A percentile compares a stretch with the other conserved stretches of the same genome.
These are phyloP conservation scores for Ladona fulva DNA, from an alignment of 1,140 invertebrate genomes.

Conservation along the genomic window DNA sequence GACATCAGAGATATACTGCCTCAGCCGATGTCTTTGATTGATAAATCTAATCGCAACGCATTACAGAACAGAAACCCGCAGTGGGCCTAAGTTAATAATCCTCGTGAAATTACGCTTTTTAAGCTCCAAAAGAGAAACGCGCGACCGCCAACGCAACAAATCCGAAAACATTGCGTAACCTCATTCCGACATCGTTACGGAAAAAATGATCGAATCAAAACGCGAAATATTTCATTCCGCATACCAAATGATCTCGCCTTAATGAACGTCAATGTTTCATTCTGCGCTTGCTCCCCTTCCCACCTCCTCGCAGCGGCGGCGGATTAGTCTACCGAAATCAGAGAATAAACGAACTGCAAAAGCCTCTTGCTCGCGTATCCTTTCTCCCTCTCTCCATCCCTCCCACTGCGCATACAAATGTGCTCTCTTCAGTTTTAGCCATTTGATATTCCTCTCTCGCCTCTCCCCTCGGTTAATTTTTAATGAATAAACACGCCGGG, in stretches of 20 bases:
- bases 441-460: background rate
- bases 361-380: background rate
- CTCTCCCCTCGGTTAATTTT: background rate
- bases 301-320: background rate
- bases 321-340: conserved; percentile 4
- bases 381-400: background rate
- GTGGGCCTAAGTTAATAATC: too few species aligned
- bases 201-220: background rate
- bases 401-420: background rate
- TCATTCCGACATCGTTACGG: too few species aligned
- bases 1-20: too few species aligned
- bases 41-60: too few species aligned
- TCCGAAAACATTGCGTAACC: too few species aligned
- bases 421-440: background rate
- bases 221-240: conserved; percentile 4
- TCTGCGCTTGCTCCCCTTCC: background rate
- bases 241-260: background rate
- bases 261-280: background rate
- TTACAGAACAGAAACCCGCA: too few species aligned
- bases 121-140: too few species aligned
- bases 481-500: background rate
- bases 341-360: conserved; percentile 2
- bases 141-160: too few species aligned
- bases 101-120: too few species aligned
- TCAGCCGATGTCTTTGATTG: too few species aligned